Evolutionary conservation across 2,888 invertebrate genomes (phyloP), one percentile per base, ranked within the genome.

Genomic region (Mamestra brassicae): DNA sequence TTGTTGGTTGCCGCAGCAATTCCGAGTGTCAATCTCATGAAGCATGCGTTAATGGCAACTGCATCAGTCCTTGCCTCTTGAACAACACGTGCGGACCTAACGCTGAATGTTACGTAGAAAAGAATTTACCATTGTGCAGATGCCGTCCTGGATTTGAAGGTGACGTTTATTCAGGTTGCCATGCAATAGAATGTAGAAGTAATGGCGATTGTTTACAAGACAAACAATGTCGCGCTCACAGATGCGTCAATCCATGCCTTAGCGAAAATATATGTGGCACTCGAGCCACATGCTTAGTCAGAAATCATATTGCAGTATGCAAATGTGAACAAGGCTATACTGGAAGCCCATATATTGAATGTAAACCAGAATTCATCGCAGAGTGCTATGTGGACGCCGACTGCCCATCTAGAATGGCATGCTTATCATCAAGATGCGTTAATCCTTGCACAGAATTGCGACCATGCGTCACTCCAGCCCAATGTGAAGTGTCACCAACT

Each of bases 181-280:
- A 97, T 83, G 97, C 98, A 65, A 97, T 98, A 78, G 99, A 98
- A 78, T 99, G 99, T 91, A 97, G 97, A 89, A 98, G 98, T 61
- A 98, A 98, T 92, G 98, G 98, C 82, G 99, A 99, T 90, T 99
- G 99, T 92, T 98, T 99, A 13, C 96, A 97, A 64, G 98, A 99
- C 90, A 97, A 98, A 91, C 97, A 98, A 89, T 99, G 99, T 92
- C 97, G 98, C 87, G 98, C 98, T 87, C 98, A 98, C 79, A 98
- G 98, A 90, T 99, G 99, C 92, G 97, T 98, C 62, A 97, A 98
- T 92, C 98, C 99, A 8, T 99, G 99, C 91, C 94, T 98, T 7
- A 97, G 98, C 78, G 97, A 97, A 74, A 98, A 98, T 87, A 97
- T 97, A 11, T 99, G 99, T 90, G 98, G 98, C 0, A 96, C 97